Conservation (phyloP, 2,888 invertebrate genomes). For the Ptychoptera albimana region DNA sequence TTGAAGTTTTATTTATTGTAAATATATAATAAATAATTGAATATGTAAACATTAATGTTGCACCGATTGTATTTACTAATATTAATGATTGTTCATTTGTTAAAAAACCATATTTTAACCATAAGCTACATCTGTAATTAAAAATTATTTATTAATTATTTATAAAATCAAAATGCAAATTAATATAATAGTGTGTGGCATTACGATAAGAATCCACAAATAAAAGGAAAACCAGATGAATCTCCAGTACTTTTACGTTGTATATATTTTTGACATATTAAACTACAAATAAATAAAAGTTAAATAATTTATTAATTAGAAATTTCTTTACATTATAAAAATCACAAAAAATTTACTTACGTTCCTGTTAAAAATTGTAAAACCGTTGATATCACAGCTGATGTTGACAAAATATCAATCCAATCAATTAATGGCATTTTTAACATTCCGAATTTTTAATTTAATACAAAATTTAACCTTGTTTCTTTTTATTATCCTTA, state of each 20-base stretch:
- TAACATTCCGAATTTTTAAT: no score
- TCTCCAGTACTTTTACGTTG: conserved; percentile 51
- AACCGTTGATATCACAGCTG: conserved; percentile 62
- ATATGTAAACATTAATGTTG: conserved; percentile 47
- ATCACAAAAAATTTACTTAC: conserved; percentile 39
- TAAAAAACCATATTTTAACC: conserved; percentile 57
- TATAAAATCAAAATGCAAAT: no score
- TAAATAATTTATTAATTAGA: neutral
- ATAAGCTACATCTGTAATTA: conserved; percentile 44
- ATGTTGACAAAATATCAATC: conserved; percentile 18
- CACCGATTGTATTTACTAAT: conserved; percentile 52
- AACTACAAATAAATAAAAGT: conserved; percentile 33
- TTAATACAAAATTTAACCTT: no score
- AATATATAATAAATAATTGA: conserved; percentile 47
- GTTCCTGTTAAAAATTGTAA: conserved; percentile 72
- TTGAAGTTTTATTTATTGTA: conserved; percentile 43
- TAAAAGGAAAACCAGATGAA: conserved; percentile 50
- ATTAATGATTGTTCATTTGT: conserved; percentile 50
- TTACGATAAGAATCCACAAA: conserved; percentile 52
- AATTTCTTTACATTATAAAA: neutral
- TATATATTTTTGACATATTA: conserved; percentile 53
- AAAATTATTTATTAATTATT: neutral
- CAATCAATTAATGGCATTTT: no score
- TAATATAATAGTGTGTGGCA: conserved; percentile 17
- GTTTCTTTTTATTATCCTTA: no score